Evolutionary conservation across 2,797 vertebrate species (phyloP), one percentile per base, ranked within the genome.

Genomic region (Carduelis carduelis): DNA sequence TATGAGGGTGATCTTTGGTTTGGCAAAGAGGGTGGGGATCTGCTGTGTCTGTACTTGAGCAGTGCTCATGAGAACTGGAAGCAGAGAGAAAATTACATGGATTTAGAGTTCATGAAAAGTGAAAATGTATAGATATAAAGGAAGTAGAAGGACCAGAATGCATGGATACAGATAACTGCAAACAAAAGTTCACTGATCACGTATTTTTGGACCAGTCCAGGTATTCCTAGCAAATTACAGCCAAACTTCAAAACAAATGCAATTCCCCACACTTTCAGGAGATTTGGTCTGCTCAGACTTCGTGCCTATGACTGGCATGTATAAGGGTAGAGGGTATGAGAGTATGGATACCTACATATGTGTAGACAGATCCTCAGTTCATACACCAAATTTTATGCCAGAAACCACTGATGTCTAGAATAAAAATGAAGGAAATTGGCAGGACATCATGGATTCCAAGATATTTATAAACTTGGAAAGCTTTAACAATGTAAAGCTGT

Each of bases 381-480:
- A 91, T 96, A 90, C 57, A 90, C 69, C 24, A 19, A 82, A 44
- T 86, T 89, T 87, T 79, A 90, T 85, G 92, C 96, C 94, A 95
- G 92, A 95, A 94, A 83, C 69, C 53, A 91, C 84, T 1, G 47
- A 89, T 95, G 91, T 91, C 95, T 97, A 96, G 91, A 91, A 91
- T 88, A 87, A 94, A 96, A 96, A 93, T 88, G 95, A 97, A 93
- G 92, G 83, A 96, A 96, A 94, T 91, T 94, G 95, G 95, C 95
- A 97, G 94, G 94, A 97, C 95, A 95, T 94, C 84, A 78, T 91
- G 95, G 89, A 95, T 96, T 95, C 91, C 93, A 93, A 96, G 95
- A 92, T 96, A 97, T 96, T 96, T 96, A 97, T 97, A 96, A 96
- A 96, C 96, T 96, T 96, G 95, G 95, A 97, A 96, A 96, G 96